Evolutionary conservation across 1,140 invertebrate genomes (phyloP).

Genomic region (Aphis gossypii): DNA sequence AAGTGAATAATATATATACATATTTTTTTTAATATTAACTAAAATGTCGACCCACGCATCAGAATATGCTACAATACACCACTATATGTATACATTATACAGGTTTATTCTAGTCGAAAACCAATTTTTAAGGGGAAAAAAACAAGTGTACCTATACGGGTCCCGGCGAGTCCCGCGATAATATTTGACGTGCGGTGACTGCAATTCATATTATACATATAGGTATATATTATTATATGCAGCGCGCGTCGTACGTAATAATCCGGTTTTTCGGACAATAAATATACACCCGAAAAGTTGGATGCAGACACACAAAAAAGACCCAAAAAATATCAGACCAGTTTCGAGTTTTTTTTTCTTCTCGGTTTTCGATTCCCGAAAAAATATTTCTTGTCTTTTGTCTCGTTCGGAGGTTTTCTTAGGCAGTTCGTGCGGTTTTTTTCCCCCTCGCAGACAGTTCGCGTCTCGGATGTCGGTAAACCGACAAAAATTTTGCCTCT

Average conservation of each 20-base stretch:
- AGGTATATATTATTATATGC: conserved; percentile 13
- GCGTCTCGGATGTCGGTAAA: conserved; percentile 41
- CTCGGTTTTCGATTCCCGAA: background rate
- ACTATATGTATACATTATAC: background rate
- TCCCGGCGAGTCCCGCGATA: background rate
- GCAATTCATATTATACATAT: background rate
- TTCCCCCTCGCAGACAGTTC: conserved; percentile 11
- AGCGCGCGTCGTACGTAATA: background rate
- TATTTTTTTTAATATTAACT: background rate
- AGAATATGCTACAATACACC: background rate
- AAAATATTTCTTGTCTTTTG: conserved; percentile 45
- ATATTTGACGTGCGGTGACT: conserved; percentile 6
- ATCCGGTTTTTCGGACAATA: conserved; percentile 57
- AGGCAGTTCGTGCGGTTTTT: conserved; percentile 19
- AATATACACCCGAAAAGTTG: conserved; percentile 50
- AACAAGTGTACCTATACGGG: background rate
- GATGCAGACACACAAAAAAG: conserved; percentile 25
- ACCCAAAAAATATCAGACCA: conserved; percentile 39
- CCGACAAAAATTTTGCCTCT: conserved; percentile 48
- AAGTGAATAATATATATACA: no score
- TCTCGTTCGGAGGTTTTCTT: conserved; percentile 35
- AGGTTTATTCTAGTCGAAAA: conserved; percentile 11
- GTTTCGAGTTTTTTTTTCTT: conserved; percentile 11
- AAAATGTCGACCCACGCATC: background rate
- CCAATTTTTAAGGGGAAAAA: background rate